Base-by-base conservation (phyloP, 2,113 vertebrate genomes). In the Crotalus viridis region DNA sequence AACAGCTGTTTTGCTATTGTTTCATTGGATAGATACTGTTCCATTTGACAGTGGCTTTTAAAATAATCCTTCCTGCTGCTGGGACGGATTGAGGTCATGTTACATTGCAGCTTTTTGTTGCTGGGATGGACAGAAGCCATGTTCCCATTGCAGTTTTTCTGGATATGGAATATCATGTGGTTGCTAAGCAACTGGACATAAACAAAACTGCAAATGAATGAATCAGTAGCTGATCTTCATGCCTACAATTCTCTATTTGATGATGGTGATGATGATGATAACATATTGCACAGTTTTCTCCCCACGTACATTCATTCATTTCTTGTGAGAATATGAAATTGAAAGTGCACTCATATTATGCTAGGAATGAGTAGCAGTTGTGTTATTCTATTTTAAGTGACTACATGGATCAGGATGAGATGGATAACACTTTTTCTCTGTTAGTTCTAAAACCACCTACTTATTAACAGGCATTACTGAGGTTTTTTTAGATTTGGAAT, bases 101-200 rank as follows among this genome's bases (percentile, higher is more conserved):
- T 97, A 91, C 74, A 43, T 81, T 43, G 33, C 33, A 39, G 74
- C 91, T 55, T 93, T 90, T 87, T 4, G 0, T 64, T 61, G 26
- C 59, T 92, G 39, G 92, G 22, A 12, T 89, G 1, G 1, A 5
- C 13, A 26, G 64, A 0, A 91, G 91, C 95, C 87, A 0, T 0
- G 0, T 95, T 97, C 90, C 92, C 64, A 39, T 1, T 91, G 43
- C 94, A 94, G 92, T 85, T 88, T 90, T 95, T 88, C 91, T 93
- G 94, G 90, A 33, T 56, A 91, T 10, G n/a, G 94, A 95, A 88
- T 93, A 51, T 87, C 3, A 0, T 90, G 89, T 22, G 92, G 93
- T 94, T 96, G 93, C 94, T 85, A 93, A 93, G 95, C 95, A 97
- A 95, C 48, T 1, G 92, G 94, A 87, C 87, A 89, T 52, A 95